Evolutionary conservation across 1,140 invertebrate genomes (phyloP).

Genomic region (Zaprionus inermis): DNA sequence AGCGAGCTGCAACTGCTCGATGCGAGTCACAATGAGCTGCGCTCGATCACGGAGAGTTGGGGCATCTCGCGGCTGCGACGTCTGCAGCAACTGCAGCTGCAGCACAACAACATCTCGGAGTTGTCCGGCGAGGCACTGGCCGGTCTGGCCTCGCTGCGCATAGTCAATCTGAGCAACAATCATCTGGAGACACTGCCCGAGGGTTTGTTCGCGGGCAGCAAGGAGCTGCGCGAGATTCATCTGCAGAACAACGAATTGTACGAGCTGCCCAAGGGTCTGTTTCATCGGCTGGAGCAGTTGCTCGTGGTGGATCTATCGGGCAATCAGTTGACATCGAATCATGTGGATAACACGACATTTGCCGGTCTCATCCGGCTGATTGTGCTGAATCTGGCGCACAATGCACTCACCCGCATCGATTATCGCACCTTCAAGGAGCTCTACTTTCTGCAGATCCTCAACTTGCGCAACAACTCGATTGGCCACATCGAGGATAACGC

Average conservation of each 20-base stretch:
- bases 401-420: slow-evolving; percentile 92
- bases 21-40: slow-evolving; percentile 91
- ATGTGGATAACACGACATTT: slow-evolving; percentile 93
- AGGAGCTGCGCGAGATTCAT: slow-evolving; percentile 92
- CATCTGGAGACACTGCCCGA: slow-evolving; percentile 90
- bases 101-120: slow-evolving; percentile 93
- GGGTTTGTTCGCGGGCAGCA: slow-evolving; percentile 90
- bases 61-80: slow-evolving; percentile 89
- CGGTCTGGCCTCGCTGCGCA: slow-evolving; percentile 89
- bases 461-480: slow-evolving; percentile 94
- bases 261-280: slow-evolving; percentile 91
- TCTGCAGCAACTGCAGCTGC: slow-evolving; percentile 90
- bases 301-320: slow-evolving; percentile 93
- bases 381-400: slow-evolving; percentile 93
- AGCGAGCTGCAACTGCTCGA: slow-evolving; percentile 89
- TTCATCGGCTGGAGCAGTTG: slow-evolving; percentile 92
- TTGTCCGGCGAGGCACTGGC: slow-evolving; percentile 91
- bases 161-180: slow-evolving; percentile 94
- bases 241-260: slow-evolving; percentile 92
- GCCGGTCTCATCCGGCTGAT: slow-evolving; percentile 92
- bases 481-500: slow-evolving; percentile 94
- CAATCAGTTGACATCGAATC: slow-evolving; percentile 93
- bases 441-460: slow-evolving; percentile 93
- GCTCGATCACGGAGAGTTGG: slow-evolving; percentile 88
- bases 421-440: slow-evolving; percentile 94